Evolutionary conservation across 2,797 vertebrate genomes (phyloP), one percentile per base, ranked within the genome.

Genomic region (Eospalax fontanierii): DNA sequence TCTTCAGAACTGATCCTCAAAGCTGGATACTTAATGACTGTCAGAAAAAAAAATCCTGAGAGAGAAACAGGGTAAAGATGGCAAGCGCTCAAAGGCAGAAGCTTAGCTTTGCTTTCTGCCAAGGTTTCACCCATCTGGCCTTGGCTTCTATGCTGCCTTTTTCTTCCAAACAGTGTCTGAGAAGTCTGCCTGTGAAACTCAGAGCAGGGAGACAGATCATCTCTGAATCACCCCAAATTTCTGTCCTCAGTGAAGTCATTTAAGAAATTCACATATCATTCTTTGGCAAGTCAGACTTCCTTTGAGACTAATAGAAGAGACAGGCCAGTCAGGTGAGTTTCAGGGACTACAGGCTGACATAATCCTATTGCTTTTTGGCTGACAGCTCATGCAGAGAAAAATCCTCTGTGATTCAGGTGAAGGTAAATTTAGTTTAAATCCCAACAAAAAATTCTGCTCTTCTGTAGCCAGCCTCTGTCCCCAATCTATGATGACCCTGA

Each of bases 251-350:
- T 70, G 82, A 90, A 33, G 35, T 95, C 94, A 97, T 96, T 84
- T 85, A 92, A 96, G 90, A 97, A 92, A 96, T 78, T 33, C 57
- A 70, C 40, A 33, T 35, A 80, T 94, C 95, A 78, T 93, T 89
- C 59, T 96, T 97, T 96, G 96, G 90, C 68, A 96, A 2, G 24
- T 76, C 50, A 94, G 89, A 89, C 81, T 97, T 97, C 94, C 96
- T 97, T 94, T 96, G 87, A 97, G 96, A 94, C 76, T 43, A 95
- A 92, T 4, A 91, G 95, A 96, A 97, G 94, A 95, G 93, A 97
- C 61, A 61, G 87, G 87, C 83, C 95, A 98, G 97, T 96, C 96
- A 97, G 93, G 66, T 96, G 95, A 97, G 97, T 97, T 86, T 76
- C 96, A 97, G 73, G 70, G 78, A 91, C 97, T 88, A 84, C 35